Percentiles rank a stretch among this genome's conserved stretches.
Conservation (phyloP, 2,113 vertebrate genomes). For the Psephotus haematonotus region DNA sequence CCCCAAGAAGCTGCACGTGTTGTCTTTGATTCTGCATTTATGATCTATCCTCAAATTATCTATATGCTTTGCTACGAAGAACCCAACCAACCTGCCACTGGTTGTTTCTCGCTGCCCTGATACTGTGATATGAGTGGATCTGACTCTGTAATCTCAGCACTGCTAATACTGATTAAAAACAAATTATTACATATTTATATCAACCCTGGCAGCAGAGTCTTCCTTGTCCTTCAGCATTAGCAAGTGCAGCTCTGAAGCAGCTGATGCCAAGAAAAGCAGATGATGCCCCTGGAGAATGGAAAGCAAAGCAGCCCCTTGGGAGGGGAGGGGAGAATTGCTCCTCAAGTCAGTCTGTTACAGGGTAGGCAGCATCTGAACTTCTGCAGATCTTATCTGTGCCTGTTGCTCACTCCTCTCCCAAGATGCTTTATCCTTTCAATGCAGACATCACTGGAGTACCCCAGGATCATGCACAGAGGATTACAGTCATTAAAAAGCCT, state of each 20-base stretch:
- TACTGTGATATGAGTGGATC: neutral
- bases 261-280: constrained; percentile 11
- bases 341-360: neutral
- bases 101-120: neutral
- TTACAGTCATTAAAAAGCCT: neutral
- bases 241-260: neutral
- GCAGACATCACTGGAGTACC: neutral
- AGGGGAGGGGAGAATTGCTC: neutral
- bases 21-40: neutral
- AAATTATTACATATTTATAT: constrained; percentile 49
- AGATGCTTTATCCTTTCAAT: neutral
- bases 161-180: constrained; percentile 55
- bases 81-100: neutral
- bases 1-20: neutral
- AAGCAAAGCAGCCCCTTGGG: neutral
- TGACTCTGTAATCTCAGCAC: constrained; percentile 56
- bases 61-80: neutral
- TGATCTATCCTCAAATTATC: neutral
- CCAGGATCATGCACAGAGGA: neutral
- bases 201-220: constrained; percentile 14
- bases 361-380: neutral
- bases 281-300: neutral
- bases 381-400: neutral
- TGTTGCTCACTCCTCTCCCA: neutral
- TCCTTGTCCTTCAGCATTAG: constrained; percentile 53